phyloP scores from a whole-genome alignment of 2,113 vertebrate genomes.

The Trogon surrucura region DNA sequence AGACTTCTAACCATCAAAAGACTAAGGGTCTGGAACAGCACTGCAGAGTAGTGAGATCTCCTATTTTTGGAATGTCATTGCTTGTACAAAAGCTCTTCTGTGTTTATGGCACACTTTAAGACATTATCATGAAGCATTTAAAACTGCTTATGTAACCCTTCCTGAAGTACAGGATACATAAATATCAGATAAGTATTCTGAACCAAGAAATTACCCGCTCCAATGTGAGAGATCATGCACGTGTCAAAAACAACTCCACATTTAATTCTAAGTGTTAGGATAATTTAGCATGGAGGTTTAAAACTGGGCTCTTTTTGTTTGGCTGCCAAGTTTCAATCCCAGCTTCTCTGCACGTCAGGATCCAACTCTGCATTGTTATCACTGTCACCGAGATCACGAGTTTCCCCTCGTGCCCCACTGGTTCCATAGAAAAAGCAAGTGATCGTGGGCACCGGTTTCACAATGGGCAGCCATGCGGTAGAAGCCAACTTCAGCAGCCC shows the following conservation, averaged over 20 bases:
- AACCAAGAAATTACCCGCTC: neutral
- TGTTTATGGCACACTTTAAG: neutral
- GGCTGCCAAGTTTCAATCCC: slow-evolving; percentile 32
- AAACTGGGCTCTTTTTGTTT: slow-evolving; percentile 16
- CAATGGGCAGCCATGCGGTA: neutral
- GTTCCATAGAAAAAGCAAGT: slow-evolving; percentile 42
- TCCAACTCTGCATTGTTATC: slow-evolving; percentile 20
- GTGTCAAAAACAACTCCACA: neutral
- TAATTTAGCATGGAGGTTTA: slow-evolving; percentile 22
- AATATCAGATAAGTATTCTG: neutral
- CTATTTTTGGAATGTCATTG: neutral
- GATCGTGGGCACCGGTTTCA: neutral
- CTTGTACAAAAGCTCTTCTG: neutral
- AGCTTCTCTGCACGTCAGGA: slow-evolving; percentile 5
- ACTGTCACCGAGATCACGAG: slow-evolving; percentile 8
- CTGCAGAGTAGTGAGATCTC: neutral
- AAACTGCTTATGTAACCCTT: neutral
- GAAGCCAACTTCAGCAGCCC: slow-evolving; percentile 17
- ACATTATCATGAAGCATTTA: neutral
- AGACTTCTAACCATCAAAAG: neutral
- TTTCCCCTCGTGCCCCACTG: slow-evolving; percentile 30
- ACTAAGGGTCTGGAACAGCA: neutral
- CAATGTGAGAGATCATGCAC: neutral
- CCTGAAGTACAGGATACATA: neutral
- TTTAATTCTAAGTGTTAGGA: slow-evolving; percentile 2